Evolutionary conservation across 1,140 invertebrate species (phyloP).

Genomic region (Heliothis virescens): DNA sequence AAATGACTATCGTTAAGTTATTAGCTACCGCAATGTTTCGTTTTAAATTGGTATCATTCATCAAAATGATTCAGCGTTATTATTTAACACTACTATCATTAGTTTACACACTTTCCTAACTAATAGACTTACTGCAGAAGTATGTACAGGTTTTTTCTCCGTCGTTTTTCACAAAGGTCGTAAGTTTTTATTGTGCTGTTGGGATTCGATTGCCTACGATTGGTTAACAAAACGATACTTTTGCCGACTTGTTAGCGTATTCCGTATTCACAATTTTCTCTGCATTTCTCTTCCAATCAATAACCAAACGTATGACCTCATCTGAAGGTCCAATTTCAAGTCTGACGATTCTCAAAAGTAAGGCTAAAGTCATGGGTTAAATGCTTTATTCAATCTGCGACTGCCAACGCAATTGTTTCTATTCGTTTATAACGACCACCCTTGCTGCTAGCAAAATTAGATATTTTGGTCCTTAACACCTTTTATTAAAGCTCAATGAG

Average conservation of each 20-base stretch:
- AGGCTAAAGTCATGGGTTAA: conserved; percentile 70
- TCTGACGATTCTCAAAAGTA: neutral
- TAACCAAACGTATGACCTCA: neutral
- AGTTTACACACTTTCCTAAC: neutral
- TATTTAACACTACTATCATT: neutral
- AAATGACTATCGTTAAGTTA: conserved; percentile 33
- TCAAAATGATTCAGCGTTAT: conserved; percentile 21
- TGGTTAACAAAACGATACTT: conserved; percentile 8
- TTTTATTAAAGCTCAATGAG: conserved; percentile 43
- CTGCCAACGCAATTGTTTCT: conserved; percentile 77
- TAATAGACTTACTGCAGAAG: neutral
- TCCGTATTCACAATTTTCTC: conserved; percentile 4
- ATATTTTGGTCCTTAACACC: conserved; percentile 54
- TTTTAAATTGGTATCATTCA: conserved; percentile 14
- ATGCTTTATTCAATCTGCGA: conserved; percentile 78
- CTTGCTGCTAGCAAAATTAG: conserved; percentile 24
- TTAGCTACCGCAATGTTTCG: conserved; percentile 38
- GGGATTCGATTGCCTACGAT: conserved; percentile 2
- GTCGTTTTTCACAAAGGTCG: neutral
- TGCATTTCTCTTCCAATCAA: neutral
- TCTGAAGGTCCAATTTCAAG: neutral
- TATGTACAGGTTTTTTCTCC: neutral
- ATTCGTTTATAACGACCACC: conserved; percentile 61
- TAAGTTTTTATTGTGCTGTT: neutral
- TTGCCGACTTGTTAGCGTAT: neutral